phyloP scores from a whole-genome alignment of 2,797 vertebrate species.

The Paguma larvata region DNA sequence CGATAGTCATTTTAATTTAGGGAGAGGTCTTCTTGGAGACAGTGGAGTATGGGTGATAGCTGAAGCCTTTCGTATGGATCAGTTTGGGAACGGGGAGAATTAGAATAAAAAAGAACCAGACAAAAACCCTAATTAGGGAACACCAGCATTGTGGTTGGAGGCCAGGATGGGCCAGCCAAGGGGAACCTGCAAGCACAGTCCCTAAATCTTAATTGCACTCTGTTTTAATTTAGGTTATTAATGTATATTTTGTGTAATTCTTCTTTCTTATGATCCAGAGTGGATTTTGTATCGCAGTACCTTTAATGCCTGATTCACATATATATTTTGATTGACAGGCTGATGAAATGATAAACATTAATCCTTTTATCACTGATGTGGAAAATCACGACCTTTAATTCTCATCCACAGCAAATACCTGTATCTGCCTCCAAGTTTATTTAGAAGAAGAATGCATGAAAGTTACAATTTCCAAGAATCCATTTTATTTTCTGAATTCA shows the following conservation, averaged over 20 bases:
- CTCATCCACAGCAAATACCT: conserved; percentile 60
- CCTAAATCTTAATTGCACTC: background rate
- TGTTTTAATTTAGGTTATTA: conserved; percentile 28
- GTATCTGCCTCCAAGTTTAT: conserved; percentile 68
- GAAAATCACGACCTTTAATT: conserved; percentile 72
- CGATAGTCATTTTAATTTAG: background rate
- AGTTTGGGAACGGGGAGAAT: background rate
- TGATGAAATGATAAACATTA: conserved; percentile 24
- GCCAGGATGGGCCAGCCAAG: background rate
- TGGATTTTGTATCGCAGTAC: background rate
- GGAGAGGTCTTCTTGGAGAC: background rate
- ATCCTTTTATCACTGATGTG: conserved; percentile 61
- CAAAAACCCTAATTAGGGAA: background rate
- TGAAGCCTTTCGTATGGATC: background rate
- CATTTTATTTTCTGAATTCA: conserved; percentile 85
- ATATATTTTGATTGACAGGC: conserved; percentile 46
- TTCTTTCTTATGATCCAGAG: background rate
- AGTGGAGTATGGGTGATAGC: background rate
- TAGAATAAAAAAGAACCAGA: background rate
- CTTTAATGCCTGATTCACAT: background rate
- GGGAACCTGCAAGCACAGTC: background rate
- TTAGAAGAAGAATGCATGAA: conserved; percentile 75
- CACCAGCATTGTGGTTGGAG: background rate
- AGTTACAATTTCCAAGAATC: conserved; percentile 81
- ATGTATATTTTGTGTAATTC: background rate